Evolutionary conservation across 2,113 vertebrate species (phyloP), one percentile per base, ranked within the genome.

Genomic region (Mus pahari): DNA sequence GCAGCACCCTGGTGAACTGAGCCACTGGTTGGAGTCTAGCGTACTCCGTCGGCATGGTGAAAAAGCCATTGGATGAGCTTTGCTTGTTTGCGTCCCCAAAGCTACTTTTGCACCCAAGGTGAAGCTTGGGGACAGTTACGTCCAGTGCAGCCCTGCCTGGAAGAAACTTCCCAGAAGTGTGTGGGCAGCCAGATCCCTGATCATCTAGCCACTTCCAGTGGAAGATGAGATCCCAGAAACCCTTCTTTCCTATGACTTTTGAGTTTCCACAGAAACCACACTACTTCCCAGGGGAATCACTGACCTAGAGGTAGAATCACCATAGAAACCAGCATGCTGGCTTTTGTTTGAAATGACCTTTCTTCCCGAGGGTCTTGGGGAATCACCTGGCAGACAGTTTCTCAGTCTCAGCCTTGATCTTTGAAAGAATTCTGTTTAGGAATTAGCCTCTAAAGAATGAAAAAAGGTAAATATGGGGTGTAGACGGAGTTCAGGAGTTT

Each of bases 341-440:
- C 22, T 82, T 94, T 92, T 81, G 75, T 89, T 58, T 94, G 73
- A 28, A 91, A 93, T 82, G n/a, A 86, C 62, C 4, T 89, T 42
- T 55, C 36, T 82, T 82, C 31, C 53, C 83, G 60, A 45, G 78
- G 89, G 53, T 26, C 73, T 68, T 60, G n/a, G 14, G 17, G 13
- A 19, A 77, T 60, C 62, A 87, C 62, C 86, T 7, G 50, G 13
- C 42, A 6, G 36, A 62, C 83, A 74, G 33, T 92, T 94, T 94
- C 42, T 26, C 62, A 88, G 31, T 33, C 31, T 50, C 50, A 71
- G 75, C 86, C 36, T 86, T 90, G 64, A 77, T 89, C 74, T 22
- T 45, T 22, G 45, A 91, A 74, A 31, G 36, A 36, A 81, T 93
- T 94, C 96, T 93, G n/a, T 36, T 16, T 82, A 58, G 93, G 28